phyloP scores from a whole-genome alignment of 2,113 vertebrate species.

The Cyphomyrus discorhynchus region DNA sequence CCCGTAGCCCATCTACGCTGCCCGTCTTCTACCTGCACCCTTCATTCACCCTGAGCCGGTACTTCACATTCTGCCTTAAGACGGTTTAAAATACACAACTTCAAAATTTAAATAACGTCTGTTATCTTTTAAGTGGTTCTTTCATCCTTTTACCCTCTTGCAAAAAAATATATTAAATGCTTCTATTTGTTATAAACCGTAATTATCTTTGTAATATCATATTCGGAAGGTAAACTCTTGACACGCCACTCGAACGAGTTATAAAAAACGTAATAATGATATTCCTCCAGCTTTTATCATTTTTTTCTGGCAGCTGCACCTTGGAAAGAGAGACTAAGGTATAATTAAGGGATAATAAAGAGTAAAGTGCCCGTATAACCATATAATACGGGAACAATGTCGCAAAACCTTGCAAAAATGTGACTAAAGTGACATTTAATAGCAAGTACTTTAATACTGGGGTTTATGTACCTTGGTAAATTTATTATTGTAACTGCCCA shows the following conservation, averaged over 20 bases:
- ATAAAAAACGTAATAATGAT: not conserved
- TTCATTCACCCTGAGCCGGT: not conserved
- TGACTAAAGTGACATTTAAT: not conserved
- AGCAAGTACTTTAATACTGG: not conserved
- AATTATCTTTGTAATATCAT: conserved; percentile 10
- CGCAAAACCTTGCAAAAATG: not conserved
- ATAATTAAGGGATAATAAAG: conserved; percentile 2
- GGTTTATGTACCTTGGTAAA: not conserved
- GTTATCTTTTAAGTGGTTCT: not conserved
- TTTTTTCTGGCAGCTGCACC: not conserved
- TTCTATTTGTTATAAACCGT: not conserved
- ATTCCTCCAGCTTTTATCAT: not conserved
- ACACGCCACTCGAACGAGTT: not conserved
- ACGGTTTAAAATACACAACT: not conserved
- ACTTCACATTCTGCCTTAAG: not conserved
- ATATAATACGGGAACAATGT: not conserved
- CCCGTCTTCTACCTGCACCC: not conserved
- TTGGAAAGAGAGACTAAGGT: not conserved
- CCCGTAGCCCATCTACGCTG: not conserved
- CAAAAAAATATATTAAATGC: not conserved
- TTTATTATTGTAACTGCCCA: not conserved
- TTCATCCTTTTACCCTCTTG: not conserved
- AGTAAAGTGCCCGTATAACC: not conserved
- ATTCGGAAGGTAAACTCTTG: not conserved
- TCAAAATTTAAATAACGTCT: not conserved